Evolutionary conservation across 2,797 vertebrate species (phyloP).

Genomic region (Cottoperca gobio): DNA sequence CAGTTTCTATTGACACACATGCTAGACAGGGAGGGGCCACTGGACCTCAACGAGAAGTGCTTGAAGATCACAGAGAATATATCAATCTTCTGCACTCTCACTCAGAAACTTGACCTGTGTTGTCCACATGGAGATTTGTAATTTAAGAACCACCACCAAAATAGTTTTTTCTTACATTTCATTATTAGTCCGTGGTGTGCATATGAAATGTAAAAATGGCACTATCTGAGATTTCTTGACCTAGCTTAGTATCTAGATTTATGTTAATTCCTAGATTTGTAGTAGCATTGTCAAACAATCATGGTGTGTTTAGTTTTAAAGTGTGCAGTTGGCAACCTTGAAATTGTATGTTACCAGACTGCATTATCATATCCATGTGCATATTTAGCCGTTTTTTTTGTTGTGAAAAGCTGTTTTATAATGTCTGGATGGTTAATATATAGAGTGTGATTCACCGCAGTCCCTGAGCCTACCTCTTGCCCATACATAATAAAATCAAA

Average conservation of each 20-base stretch:
- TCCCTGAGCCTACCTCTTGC: not conserved
- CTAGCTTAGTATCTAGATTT: not conserved
- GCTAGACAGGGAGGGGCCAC: constrained; percentile 14
- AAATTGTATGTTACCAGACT: not conserved
- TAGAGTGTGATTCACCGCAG: not conserved
- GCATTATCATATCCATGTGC: not conserved
- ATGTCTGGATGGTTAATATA: not conserved
- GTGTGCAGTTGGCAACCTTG: not conserved
- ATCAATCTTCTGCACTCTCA: constrained; percentile 2
- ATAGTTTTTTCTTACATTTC: not conserved
- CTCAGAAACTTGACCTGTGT: not conserved
- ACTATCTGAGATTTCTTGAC: not conserved
- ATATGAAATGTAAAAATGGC: not conserved
- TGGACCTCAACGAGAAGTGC: constrained; percentile 29
- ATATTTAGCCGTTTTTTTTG: not conserved
- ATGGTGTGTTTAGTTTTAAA: not conserved
- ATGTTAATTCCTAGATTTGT: not conserved
- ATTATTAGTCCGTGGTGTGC: not conserved
- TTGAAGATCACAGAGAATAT: constrained; percentile 34
- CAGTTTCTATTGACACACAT: constrained; percentile 44
- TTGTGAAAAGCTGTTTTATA: constrained; percentile 1
- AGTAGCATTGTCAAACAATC: not conserved
- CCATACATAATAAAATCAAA: constrained; percentile 1
- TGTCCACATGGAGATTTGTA: not conserved
- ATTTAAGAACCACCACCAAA: not conserved